A percentile compares a stretch with the other conserved stretches of the same genome.
phyloP scores from a whole-genome alignment of 2,113 vertebrate genomes.

The Vombatus ursinus region DNA sequence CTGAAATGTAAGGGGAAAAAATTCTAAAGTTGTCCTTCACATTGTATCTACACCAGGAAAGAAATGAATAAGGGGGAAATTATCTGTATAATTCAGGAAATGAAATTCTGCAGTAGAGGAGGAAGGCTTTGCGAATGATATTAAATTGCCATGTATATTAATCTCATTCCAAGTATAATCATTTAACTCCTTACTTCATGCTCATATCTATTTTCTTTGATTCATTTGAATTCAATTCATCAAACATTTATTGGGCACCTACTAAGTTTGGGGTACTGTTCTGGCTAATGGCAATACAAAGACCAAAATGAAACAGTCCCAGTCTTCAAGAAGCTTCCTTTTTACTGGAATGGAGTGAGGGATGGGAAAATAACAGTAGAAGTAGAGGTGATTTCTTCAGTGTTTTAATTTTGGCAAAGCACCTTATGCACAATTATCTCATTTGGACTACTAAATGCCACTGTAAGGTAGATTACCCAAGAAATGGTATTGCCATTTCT shows the following conservation, averaged over 20 bases:
- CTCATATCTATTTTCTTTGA: not conserved
- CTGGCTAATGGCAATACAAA: not conserved
- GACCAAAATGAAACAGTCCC: not conserved
- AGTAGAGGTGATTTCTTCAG: not conserved
- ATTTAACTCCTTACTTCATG: not conserved
- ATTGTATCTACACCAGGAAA: conserved; percentile 22
- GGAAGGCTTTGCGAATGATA: conserved; percentile 2
- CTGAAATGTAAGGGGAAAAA: conserved; percentile 21
- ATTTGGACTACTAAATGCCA: not conserved
- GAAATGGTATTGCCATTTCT: not conserved
- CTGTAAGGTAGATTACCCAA: not conserved
- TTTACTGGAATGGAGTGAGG: not conserved
- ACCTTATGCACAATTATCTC: not conserved
- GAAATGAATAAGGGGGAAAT: conserved; percentile 47
- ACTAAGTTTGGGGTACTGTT: not conserved
- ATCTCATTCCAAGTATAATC: not conserved
- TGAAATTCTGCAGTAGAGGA: not conserved
- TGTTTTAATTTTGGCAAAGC: not conserved
- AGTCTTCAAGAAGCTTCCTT: not conserved
- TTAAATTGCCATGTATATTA: not conserved
- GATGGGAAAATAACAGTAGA: not conserved
- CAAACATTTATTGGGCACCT: not conserved
- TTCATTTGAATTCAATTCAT: not conserved
- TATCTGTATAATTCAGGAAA: conserved; percentile 49
- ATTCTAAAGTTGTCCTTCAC: conserved; percentile 39